Evolutionary conservation across 2,888 invertebrate genomes (phyloP), one percentile per base, ranked within the genome.

Genomic region (Andrena praecox): DNA sequence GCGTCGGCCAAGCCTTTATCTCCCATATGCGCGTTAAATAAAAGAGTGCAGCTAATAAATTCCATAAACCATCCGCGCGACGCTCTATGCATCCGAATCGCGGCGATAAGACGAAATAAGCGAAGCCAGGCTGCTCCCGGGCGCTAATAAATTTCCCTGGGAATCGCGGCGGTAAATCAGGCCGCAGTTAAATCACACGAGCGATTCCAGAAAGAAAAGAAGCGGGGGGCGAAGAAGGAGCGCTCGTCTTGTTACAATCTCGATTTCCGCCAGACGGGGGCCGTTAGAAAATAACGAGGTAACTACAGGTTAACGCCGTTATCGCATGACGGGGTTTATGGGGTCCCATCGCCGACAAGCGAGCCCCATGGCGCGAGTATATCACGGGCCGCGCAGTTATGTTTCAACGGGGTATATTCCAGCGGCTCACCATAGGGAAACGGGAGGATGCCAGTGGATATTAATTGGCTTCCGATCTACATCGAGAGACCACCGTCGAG

Each of bases 401-500:
- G 90, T 90, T 91, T 91, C 91, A 90, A 76, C 89, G 86, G 80
- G 86, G 86, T 90, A 82, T 89, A 89, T 81, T 82, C 82, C 71
- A 64, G 69, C 33, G 75, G 75, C 73, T 87, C 76, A 66, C 79
- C 71, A 73, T 78, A 42, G 42, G 77, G 80, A 48, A 69, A 64
- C 70, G 67, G 60, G 62, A 70, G 68, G 80, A 69, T 68, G 74
- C 20, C 79, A 20, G 63, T 82, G 86, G 89, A 88, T 92, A 93
- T 93, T 93, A 93, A 93, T 93, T 93, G 92, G 92, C 92, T 91
- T 92, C 91, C 91, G 91, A 93, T 93, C 89, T 86, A 87, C 85
- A 82, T 77, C 87, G 68, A 80, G 68, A 80, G 56, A 76, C 82
- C 82, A 68, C 84, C 85, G 84, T 85, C 85, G 85, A 87, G 85